Evolutionary conservation across 2,113 vertebrate genomes (phyloP).

Genomic region (Hypocryptadius cinnamomeus): DNA sequence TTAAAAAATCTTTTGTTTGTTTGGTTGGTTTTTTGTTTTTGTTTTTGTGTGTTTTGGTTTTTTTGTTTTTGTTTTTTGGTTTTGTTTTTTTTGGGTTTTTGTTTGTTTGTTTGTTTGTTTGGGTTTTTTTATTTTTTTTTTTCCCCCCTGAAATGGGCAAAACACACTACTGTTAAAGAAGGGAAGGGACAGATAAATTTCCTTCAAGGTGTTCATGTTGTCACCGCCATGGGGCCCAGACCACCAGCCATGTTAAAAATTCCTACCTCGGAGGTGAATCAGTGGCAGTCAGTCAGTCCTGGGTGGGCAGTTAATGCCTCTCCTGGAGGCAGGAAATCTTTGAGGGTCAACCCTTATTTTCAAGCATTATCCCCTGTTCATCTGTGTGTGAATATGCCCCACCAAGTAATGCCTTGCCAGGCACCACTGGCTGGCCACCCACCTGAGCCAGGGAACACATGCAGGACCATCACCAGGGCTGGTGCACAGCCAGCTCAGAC

Average conservation of each 20-base stretch:
- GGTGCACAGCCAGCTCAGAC: neutral
- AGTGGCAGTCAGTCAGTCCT: neutral
- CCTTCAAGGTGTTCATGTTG: neutral
- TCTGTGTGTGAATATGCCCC: no score
- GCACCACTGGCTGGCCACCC: neutral
- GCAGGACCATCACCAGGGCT: neutral
- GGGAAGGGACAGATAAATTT: neutral
- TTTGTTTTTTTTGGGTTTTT: no score
- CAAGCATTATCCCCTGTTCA: neutral
- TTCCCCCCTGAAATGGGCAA: neutral
- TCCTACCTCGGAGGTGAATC: neutral
- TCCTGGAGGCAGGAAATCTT: neutral
- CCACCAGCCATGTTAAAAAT: neutral
- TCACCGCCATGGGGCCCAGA: neutral
- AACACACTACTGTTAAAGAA: neutral
- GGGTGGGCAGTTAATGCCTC: neutral
- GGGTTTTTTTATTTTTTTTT: neutral
- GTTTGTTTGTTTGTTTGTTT: no score
- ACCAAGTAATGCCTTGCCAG: neutral
- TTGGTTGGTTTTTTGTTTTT: no score
- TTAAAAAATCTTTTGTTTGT: no score
- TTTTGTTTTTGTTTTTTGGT: neutral
- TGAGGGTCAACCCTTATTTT: neutral
- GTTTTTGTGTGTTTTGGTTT: no score
- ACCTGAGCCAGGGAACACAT: neutral